These are phyloP conservation scores for Telmatochromis brichardi DNA, from an alignment of 2,113 vertebrate genomes.

Conservation along the genomic window DNA sequence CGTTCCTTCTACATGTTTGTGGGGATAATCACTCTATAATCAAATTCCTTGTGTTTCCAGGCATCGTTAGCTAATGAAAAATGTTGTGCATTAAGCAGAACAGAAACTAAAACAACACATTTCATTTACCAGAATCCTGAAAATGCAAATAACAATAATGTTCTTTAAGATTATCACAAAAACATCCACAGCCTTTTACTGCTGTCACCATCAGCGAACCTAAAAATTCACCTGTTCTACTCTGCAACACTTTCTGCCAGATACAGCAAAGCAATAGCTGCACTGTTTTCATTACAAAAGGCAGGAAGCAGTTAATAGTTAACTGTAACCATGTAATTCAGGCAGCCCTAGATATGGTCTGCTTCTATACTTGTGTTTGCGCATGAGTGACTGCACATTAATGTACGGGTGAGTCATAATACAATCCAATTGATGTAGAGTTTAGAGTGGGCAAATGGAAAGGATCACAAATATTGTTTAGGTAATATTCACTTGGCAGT, in stretches of 20 bases:
- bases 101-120: not conserved
- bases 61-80: not conserved
- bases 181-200: not conserved
- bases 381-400: not conserved
- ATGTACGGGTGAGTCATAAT: not conserved
- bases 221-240: constrained; percentile 6
- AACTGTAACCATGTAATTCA: not conserved
- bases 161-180: not conserved
- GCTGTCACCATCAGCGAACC: not conserved
- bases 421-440: not conserved
- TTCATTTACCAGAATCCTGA: not conserved
- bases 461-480: not conserved
- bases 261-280: constrained; percentile 15
- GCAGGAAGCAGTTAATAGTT: not conserved
- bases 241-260: constrained; percentile 5
- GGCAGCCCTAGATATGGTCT: not conserved
- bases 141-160: not conserved
- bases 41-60: not conserved
- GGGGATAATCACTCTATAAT: not conserved
- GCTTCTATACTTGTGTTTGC: not conserved
- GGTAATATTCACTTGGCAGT: not conserved
- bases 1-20: not conserved
- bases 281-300: constrained; percentile 19
- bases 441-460: not conserved
- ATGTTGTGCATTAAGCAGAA: not conserved